phyloP scores from a whole-genome alignment of 2,797 vertebrate genomes.

The Chromis chromis region DNA sequence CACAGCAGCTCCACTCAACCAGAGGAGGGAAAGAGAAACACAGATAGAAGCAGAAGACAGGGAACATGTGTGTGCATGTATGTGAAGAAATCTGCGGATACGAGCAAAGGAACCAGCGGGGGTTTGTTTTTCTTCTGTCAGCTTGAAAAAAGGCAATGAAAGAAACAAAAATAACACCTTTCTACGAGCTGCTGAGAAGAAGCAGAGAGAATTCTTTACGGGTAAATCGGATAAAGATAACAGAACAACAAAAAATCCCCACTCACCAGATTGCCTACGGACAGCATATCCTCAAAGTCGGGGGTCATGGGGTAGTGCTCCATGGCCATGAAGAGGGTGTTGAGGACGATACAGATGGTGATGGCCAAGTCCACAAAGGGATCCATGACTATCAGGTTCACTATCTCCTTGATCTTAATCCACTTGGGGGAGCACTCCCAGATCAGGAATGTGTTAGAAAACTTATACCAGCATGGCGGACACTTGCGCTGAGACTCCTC shows the following conservation, averaged over 20 bases:
- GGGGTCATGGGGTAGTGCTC: constrained; percentile 98
- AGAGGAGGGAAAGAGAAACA: constrained; percentile 28
- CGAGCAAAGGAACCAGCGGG: constrained; percentile 13
- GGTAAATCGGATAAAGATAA: constrained; percentile 10
- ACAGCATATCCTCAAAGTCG: constrained; percentile 90
- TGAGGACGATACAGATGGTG: constrained; percentile 99
- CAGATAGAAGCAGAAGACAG: constrained; percentile 27
- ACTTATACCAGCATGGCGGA: constrained; percentile 99
- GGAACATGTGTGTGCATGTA: constrained; percentile 19
- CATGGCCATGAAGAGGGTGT: constrained; percentile 99
- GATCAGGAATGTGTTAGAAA: constrained; percentile 97
- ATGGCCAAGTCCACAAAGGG: constrained; percentile 98
- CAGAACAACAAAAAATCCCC: background rate
- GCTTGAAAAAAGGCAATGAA: constrained; percentile 39
- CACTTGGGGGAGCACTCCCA: constrained; percentile 95
- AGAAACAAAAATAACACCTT: constrained; percentile 67
- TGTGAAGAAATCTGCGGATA: constrained; percentile 37
- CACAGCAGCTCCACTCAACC: constrained; percentile 50
- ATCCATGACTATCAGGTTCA: constrained; percentile 98
- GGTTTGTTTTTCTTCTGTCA: constrained; percentile 49
- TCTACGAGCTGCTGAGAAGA: constrained; percentile 40
- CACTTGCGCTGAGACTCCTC: constrained; percentile 99
- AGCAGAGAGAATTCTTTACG: constrained; percentile 32
- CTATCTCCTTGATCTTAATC: constrained; percentile 96
- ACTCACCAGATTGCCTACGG: constrained; percentile 97